Conservation (phyloP, 2,797 vertebrate species). For the Limnodromus scolopaceus region DNA sequence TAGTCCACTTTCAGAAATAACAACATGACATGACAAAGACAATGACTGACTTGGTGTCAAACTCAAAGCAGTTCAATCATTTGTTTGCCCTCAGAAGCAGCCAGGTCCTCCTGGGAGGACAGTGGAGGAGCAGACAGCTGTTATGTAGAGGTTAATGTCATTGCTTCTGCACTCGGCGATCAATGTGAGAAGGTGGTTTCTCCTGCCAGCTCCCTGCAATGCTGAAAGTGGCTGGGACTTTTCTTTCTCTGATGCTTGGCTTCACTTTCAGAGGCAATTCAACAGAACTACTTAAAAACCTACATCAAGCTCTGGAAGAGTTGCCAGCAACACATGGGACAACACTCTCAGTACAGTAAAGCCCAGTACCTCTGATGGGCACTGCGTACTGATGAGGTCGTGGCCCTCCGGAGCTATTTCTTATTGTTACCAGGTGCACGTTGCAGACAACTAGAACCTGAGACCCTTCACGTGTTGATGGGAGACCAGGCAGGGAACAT, state of each 20-base stretch:
- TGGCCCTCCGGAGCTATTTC: not conserved
- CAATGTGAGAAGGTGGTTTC: not conserved
- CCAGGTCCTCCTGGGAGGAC: not conserved
- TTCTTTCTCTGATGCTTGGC: not conserved
- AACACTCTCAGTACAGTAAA: not conserved
- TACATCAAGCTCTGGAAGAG: not conserved
- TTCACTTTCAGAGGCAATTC: not conserved
- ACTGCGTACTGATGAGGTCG: not conserved
- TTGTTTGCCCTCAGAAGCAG: not conserved
- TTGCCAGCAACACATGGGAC: not conserved
- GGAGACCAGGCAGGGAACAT: not conserved
- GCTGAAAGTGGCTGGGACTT: not conserved
- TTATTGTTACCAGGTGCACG: rapidly evolving
- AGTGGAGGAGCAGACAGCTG: not conserved
- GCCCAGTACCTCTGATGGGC: not conserved
- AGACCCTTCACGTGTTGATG: rapidly evolving
- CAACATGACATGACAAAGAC: not conserved
- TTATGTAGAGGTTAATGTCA: not conserved
- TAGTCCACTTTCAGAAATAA: not conserved
- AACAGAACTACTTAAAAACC: not conserved
- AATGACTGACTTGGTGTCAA: not conserved
- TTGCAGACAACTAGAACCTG: not conserved
- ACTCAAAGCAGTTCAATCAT: not conserved
- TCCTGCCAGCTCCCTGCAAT: not conserved
- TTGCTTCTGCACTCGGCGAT: not conserved